A percentile compares a stretch with the other conserved stretches of the same genome.
These are phyloP conservation scores for Balaeniceps rex DNA, from an alignment of 2,113 vertebrate genomes.

Conservation along the genomic window DNA sequence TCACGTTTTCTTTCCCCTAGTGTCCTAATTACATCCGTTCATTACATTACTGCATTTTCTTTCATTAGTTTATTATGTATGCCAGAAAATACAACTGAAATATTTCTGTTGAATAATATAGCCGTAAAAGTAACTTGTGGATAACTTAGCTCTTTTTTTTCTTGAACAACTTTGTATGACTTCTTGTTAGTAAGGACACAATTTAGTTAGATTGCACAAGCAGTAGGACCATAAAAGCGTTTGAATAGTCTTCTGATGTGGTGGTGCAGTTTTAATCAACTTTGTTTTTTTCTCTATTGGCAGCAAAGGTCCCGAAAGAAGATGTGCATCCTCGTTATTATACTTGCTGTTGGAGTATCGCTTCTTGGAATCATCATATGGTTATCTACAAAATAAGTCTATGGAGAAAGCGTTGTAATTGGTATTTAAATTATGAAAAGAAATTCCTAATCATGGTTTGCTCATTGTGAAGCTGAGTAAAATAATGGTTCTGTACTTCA, in stretches of 20 bases:
- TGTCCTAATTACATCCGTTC: neutral
- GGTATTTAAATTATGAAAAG: constrained; percentile 34
- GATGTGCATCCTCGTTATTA: constrained; percentile 86
- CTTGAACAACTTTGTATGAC: neutral
- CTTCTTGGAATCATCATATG: constrained; percentile 84
- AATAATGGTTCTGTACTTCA: constrained; percentile 34
- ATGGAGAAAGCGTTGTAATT: neutral
- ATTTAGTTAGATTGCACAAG: neutral
- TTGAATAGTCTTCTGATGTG: neutral
- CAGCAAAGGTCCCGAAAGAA: constrained; percentile 94
- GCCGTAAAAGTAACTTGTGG: neutral
- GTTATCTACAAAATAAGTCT: neutral
- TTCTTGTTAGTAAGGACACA: neutral
- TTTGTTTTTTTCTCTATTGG: neutral
- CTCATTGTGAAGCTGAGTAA: constrained; percentile 54
- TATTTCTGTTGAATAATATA: neutral
- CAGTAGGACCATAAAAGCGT: neutral
- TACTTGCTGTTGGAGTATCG: constrained; percentile 72
- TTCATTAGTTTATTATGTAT: neutral
- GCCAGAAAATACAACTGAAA: neutral
- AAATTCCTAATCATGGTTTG: constrained; percentile 8
- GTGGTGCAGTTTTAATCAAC: neutral
- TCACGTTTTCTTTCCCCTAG: neutral
- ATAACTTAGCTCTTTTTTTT: neutral
- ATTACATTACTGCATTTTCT: neutral